These are phyloP conservation scores for Euborellia annulipes DNA, from an alignment of 1,140 invertebrate species.

Conservation along the genomic window DNA sequence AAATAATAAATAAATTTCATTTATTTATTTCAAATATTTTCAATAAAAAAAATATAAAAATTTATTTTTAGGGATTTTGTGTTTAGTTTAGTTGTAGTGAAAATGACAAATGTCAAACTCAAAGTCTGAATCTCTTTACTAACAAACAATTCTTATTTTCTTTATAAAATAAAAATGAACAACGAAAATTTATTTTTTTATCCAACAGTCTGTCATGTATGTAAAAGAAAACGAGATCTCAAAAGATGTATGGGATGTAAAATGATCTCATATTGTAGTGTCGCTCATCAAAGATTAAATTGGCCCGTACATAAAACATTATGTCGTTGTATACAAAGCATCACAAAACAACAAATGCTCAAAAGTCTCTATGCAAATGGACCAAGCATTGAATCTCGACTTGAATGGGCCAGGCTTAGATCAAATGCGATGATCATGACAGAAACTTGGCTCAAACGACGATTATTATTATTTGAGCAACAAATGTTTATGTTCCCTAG, in stretches of 20 bases:
- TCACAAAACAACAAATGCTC: background rate
- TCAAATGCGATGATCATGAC: conserved; percentile 4
- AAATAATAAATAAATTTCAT: too few species aligned
- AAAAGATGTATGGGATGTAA: conserved; percentile 8
- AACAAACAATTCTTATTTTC: too few species aligned
- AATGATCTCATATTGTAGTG: conserved; percentile 8
- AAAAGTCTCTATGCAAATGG: background rate
- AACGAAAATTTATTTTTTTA: conserved; percentile 5
- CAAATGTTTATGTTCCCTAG: conserved; percentile 10
- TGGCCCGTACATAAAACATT: conserved; percentile 4
- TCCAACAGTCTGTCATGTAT: conserved; percentile 6
- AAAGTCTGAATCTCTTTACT: too few species aligned
- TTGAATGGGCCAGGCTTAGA: conserved; percentile 1
- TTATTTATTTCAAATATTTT: too few species aligned
- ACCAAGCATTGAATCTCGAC: too few species aligned
- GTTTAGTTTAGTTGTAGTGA: too few species aligned
- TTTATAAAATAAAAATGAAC: background rate
- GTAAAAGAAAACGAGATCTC: conserved; percentile 5
- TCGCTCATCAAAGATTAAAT: conserved; percentile 5
- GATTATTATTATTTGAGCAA: conserved; percentile 1
- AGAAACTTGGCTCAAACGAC: background rate
- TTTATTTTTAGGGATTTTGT: too few species aligned
- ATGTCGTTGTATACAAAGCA: conserved; percentile 5
- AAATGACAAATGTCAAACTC: too few species aligned
- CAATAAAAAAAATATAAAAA: too few species aligned